Percentiles rank a stretch among this genome's conserved stretches.
phyloP scores from a whole-genome alignment of 2,888 invertebrate species.

The Archips crataeganus region DNA sequence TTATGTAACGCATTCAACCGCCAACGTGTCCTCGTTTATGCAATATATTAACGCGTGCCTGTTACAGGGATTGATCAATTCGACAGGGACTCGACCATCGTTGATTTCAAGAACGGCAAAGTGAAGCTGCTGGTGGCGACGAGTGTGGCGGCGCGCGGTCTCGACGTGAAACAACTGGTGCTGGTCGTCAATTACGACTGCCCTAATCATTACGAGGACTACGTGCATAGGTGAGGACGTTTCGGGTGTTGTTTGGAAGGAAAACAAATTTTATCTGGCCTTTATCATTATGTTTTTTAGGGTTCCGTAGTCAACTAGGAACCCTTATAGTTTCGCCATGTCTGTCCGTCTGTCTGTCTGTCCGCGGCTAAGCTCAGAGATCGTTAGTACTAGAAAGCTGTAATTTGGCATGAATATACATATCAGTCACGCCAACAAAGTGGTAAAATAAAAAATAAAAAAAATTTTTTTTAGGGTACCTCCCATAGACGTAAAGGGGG shows the following conservation, averaged over 20 bases:
- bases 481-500: no score
- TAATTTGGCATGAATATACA: no score
- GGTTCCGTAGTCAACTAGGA: no score
- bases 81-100: conserved; percentile 98
- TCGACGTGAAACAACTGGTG: conserved; percentile 99
- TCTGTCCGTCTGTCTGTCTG: no score
- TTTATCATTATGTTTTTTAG: no score
- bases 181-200: conserved; percentile 99
- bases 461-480: no score
- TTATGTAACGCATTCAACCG: conserved; percentile 8
- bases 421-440: no score
- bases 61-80: conserved; percentile 97
- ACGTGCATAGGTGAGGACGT: conserved; percentile 91
- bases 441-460: no score
- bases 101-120: conserved; percentile 98
- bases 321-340: no score
- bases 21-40: conserved; percentile 49
- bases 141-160: conserved; percentile 98
- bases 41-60: conserved; percentile 77
- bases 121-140: conserved; percentile 98
- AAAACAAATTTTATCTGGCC: neutral
- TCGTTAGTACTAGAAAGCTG: no score
- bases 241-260: neutral
- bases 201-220: conserved; percentile 99
- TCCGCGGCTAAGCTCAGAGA: no score